A percentile compares a stretch with the other conserved stretches of the same genome.
These are phyloP conservation scores for Aromia moschata DNA, from an alignment of 2,888 invertebrate species.

Conservation along the genomic window DNA sequence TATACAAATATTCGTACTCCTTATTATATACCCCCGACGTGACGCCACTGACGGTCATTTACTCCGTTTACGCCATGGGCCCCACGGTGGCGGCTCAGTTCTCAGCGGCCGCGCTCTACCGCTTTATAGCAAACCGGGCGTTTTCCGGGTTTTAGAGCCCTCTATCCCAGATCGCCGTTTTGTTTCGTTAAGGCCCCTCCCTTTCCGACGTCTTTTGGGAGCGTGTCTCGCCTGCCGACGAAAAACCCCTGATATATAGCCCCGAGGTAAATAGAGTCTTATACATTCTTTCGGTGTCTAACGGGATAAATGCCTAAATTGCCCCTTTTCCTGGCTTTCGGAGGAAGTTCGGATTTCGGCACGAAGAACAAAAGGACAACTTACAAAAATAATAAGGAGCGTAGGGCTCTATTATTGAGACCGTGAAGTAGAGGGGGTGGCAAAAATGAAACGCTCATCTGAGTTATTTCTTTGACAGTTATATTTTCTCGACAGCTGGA, in stretches of 20 bases:
- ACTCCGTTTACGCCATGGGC: conserved; percentile 4
- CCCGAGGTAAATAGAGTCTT: conserved; percentile 22
- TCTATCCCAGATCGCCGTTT: conserved; percentile 46
- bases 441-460: too few relatives aligned
- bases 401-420: too few relatives aligned
- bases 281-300: conserved; percentile 13
- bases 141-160: conserved; percentile 16
- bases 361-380: too few relatives aligned
- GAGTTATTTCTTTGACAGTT: too few relatives aligned
- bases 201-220: conserved; percentile 35
- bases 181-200: conserved; percentile 48
- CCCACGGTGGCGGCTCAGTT: neutral
- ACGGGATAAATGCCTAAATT: conserved; percentile 11
- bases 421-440: too few relatives aligned
- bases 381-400: too few relatives aligned
- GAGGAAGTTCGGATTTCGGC: too few relatives aligned
- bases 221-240: conserved; percentile 45
- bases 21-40: neutral
- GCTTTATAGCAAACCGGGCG: conserved; percentile 5
- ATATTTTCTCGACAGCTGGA: too few relatives aligned
- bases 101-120: neutral
- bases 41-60: neutral
- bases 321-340: too few relatives aligned
- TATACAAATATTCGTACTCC: too few relatives aligned
- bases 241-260: conserved; percentile 43